phyloP scores from a whole-genome alignment of 2,888 invertebrate genomes.

The Epinotia bilunana region DNA sequence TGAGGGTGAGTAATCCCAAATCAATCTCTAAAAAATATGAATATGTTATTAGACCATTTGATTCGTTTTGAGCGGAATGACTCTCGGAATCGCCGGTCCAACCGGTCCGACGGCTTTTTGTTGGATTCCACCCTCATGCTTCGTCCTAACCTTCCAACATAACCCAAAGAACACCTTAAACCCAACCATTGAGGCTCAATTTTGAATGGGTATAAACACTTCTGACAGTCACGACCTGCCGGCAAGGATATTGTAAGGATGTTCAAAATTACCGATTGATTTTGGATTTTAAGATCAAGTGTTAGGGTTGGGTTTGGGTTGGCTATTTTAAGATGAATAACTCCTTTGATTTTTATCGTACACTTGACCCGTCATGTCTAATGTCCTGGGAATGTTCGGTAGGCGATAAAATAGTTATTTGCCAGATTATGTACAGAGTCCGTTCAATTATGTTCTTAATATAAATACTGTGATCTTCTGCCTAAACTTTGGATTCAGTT shows the following conservation, averaged over 20 bases:
- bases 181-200: slow-evolving; percentile 49
- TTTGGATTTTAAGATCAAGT: slow-evolving; percentile 50
- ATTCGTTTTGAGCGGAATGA: slow-evolving; percentile 64
- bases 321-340: slow-evolving; percentile 61
- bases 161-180: slow-evolving; percentile 48
- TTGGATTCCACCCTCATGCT: slow-evolving; percentile 76
- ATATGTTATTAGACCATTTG: slow-evolving; percentile 71
- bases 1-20: slow-evolving; percentile 49
- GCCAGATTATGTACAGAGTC: slow-evolving; percentile 53
- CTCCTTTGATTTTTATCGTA: slow-evolving; percentile 76
- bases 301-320: slow-evolving; percentile 54
- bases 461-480: neutral
- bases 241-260: slow-evolving; percentile 76
- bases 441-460: slow-evolving; percentile 7
- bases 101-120: slow-evolving; percentile 80
- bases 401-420: slow-evolving; percentile 68
- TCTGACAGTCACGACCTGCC: slow-evolving; percentile 77
- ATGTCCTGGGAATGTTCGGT: slow-evolving; percentile 78
- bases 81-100: slow-evolving; percentile 61
- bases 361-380: slow-evolving; percentile 78
- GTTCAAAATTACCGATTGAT: slow-evolving; percentile 49
- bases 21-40: slow-evolving; percentile 67
- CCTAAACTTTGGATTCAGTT: too few species aligned
- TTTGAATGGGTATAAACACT: slow-evolving; percentile 44
- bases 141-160: slow-evolving; percentile 60